Percentiles rank a stretch among this genome's conserved stretches.
Evolutionary conservation across 2,888 invertebrate genomes (phyloP).

Genomic region (Megaustenia siamemsis): DNA sequence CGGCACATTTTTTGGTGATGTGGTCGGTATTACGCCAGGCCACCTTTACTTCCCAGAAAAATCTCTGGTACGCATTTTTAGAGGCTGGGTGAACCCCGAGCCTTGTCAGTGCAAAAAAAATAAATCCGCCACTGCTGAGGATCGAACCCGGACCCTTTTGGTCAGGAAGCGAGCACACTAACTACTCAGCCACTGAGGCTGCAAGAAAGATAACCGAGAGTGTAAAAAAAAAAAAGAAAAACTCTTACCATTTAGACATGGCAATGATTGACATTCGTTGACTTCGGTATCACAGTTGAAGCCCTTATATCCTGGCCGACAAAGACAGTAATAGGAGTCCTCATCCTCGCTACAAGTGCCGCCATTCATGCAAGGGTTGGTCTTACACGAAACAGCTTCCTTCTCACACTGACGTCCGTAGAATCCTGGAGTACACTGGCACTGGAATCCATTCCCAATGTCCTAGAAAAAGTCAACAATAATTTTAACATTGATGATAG

Average conservation of each 20-base stretch:
- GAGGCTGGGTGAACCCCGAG: too few species aligned
- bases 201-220: neutral
- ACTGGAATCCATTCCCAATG: constrained; percentile 83
- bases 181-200: too few species aligned
- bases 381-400: constrained; percentile 87
- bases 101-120: too few species aligned
- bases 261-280: constrained; percentile 79
- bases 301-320: constrained; percentile 91
- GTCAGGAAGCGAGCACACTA: too few species aligned
- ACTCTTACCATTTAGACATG: constrained; percentile 82
- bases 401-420: constrained; percentile 91
- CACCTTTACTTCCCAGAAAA: too few species aligned
- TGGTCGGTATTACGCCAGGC: too few species aligned
- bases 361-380: constrained; percentile 90
- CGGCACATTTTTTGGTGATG: too few species aligned
- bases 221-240: neutral
- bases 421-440: constrained; percentile 91
- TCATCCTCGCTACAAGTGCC: constrained; percentile 76
- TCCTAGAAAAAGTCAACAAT: constrained; percentile 61
- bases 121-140: too few species aligned
- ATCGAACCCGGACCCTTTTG: too few species aligned
- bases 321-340: constrained; percentile 86
- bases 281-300: constrained; percentile 85
- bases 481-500: neutral
- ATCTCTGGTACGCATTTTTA: too few species aligned